Evolutionary conservation across 2,888 invertebrate genomes (phyloP).

Genomic region (Calameuta idolon): DNA sequence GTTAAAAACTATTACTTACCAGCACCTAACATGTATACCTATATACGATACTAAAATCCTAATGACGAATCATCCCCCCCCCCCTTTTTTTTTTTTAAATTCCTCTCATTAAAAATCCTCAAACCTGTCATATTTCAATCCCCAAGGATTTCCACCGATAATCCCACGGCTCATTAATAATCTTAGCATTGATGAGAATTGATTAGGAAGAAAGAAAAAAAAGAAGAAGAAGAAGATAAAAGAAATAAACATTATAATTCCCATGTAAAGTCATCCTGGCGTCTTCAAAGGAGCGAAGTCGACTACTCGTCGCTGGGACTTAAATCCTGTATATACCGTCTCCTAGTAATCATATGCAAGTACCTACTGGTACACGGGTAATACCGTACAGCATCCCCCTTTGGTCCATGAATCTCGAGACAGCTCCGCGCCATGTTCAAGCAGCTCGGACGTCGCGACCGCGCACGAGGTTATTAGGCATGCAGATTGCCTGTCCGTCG

Average conservation of each 20-base stretch:
- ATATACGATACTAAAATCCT: background rate
- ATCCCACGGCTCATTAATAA: background rate
- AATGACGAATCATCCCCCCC: background rate
- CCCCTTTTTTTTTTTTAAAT: background rate
- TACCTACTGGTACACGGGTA: background rate
- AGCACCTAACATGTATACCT: background rate
- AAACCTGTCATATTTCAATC: background rate
- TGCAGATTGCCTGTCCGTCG: slow-evolving; percentile 53
- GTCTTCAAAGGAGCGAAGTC: background rate
- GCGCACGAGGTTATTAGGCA: slow-evolving; percentile 45
- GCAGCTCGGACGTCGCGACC: background rate
- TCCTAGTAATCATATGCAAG: background rate
- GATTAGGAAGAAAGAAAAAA: background rate
- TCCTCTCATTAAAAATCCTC: background rate
- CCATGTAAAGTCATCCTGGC: background rate
- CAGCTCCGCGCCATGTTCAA: background rate
- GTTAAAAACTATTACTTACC: background rate
- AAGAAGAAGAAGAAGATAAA: accelerated
- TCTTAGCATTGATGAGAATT: background rate
- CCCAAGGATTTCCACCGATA: background rate
- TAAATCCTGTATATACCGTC: background rate
- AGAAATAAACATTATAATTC: background rate
- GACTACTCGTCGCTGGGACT: background rate
- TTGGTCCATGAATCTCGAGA: background rate
- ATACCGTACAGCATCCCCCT: background rate